Base-by-base conservation (phyloP, 2,797 vertebrate genomes). In the Ispidina picta region DNA sequence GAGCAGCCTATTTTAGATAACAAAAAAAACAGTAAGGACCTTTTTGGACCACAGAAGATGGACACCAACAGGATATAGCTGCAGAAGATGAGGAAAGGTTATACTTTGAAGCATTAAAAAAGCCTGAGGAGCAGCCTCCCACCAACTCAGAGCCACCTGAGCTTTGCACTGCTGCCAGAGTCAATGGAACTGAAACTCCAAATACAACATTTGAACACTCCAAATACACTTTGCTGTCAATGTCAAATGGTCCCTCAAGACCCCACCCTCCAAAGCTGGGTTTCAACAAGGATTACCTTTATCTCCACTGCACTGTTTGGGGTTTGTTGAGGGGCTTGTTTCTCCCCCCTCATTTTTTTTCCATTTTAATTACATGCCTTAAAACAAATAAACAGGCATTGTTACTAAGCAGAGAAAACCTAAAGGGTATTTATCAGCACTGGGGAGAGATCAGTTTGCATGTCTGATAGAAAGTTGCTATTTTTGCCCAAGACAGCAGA, bases 401-500 rank as follows among this genome's bases (percentile, higher is more conserved):
- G 19, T 55, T 86, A 29, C 48, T 84, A 92, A 86, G 52, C 33
- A 82, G 28, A 83, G 73, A 81, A 62, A n/a, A 88, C 41, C 63
- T 49, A 35, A 90, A 74, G 48, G 39, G 17, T 62, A 70, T 76
- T 74, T 86, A 44, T 79, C 82, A 88, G 72, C 41, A 86, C 9
- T 4, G 5, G 60, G 69, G 52, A 89, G 39, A 83, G 74, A 89
- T 93, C 86, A 90, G 68, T 86, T 84, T 79, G 83, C 88, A 64
- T 54, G 33, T 68, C 86, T 92, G 88, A 91, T 71, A 73, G 49
- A 82, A 94, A 82, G 76, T 39, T 64, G 86, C 86, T 92, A 91
- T 64, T 96, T 96, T 88, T 90, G 78, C 69, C 72, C 70, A 44
- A 26, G 33, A 41, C 49, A 43, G 75, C 13, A 22, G 49, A 88